A percentile compares a stretch with the other conserved stretches of the same genome.
Conservation (phyloP, 2,888 invertebrate species). For the Trachelus tabidus region DNA sequence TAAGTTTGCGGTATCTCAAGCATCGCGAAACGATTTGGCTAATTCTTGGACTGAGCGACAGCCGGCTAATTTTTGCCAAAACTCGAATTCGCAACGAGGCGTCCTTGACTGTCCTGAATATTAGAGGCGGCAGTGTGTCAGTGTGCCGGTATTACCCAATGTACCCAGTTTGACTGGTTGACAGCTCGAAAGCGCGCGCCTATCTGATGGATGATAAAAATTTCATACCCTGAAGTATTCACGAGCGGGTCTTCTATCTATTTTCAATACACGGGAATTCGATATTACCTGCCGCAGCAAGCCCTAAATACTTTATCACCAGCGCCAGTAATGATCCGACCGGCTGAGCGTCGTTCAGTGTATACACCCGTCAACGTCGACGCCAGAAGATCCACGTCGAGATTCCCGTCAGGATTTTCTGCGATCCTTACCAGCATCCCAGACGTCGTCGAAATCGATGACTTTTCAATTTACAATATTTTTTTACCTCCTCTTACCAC, state of each 20-base stretch:
- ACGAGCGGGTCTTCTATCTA: conserved; percentile 28
- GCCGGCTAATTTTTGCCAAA: conserved; percentile 44
- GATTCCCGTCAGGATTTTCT: neutral
- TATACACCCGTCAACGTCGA: neutral
- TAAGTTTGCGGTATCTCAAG: neutral
- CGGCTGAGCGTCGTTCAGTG: neutral
- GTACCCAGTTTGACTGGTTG: conserved; percentile 4
- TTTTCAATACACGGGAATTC: conserved; percentile 40
- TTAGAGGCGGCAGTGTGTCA: conserved; percentile 48
- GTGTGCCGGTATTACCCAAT: conserved; percentile 37
- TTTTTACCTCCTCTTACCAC: neutral
- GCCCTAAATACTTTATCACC: conserved; percentile 37
- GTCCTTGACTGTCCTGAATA: conserved; percentile 45
- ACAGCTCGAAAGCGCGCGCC: conserved; percentile 22
- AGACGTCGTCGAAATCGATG: neutral
- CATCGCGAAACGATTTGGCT: neutral
- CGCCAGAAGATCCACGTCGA: neutral
- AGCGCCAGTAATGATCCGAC: conserved; percentile 31
- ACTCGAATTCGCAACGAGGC: conserved; percentile 31
- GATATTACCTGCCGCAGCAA: conserved; percentile 30
- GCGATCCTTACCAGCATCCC: neutral
- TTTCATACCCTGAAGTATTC: conserved; percentile 37
- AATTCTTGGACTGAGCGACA: conserved; percentile 17
- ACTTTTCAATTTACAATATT: neutral
- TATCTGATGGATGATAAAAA: conserved; percentile 35